Evolutionary conservation across 2,113 vertebrate genomes (phyloP), one percentile per base, ranked within the genome.

Genomic region (Lynx canadensis): DNA sequence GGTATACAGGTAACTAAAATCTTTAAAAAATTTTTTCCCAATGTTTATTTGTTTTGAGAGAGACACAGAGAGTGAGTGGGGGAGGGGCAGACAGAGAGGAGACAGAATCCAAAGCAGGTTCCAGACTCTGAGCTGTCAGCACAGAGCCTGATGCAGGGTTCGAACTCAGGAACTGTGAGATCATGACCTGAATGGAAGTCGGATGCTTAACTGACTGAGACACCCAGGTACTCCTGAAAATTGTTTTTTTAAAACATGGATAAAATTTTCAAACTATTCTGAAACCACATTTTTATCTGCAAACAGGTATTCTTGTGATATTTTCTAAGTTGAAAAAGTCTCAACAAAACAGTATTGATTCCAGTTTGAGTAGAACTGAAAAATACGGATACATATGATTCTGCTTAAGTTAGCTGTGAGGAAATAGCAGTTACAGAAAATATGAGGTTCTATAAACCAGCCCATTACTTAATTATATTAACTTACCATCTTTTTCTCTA

Each of bases 401-500:
- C 33, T 86, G 38, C 9, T 92, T 89, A 94, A 57, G 50, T 85
- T 86, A 55, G 38, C 3, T 84, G 7, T 87, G 38, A 88, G 69
- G 73, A 94, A 82, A 96, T 29, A 91, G 45, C 0, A 23, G 33
- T 91, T 29, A 78, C 1, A 95, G 31, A 71, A 93, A 91, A 88
- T 29, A 78, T 21, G 7, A 60, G 36, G 10, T 90, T 13, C 14
- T 84, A 81, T 55, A 94, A 69, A 83, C 18, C 48, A 57, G 36
- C 10, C 33, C 36, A 83, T 25, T 87, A 88, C 33, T 69, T 78
- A 89, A 73, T 48, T 84, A 92, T 8, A 3, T 1, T 85, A 90
- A 98, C 98, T 97, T 93, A 99, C 99, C 99, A 0, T 99, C 99
- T 94, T 98, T 99, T 91, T 98, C 45, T 45, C 45, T 45, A 45